Evolutionary conservation across 1,140 invertebrate genomes (phyloP).

Genomic region (Lysiphlebus fabarum): DNA sequence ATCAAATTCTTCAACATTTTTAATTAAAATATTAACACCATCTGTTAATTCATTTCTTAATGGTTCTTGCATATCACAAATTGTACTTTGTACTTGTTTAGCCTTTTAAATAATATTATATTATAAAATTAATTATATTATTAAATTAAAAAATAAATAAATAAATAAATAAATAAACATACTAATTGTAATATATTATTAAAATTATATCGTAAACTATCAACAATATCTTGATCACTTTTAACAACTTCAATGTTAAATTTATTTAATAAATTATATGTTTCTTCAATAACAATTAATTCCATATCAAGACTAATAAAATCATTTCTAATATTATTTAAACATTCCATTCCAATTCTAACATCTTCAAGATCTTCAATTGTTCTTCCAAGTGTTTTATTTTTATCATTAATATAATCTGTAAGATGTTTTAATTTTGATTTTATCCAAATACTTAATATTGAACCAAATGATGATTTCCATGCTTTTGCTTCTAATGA

Average conservation of each 20-base stretch:
- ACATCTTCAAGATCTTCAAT: conserved; percentile 73
- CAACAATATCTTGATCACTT: conserved; percentile 76
- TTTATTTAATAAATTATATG: conserved; percentile 69
- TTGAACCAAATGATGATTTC: conserved; percentile 65
- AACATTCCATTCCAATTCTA: conserved; percentile 68
- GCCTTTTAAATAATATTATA: conserved; percentile 56
- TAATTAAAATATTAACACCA: conserved; percentile 66
- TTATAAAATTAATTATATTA: too few relatives aligned
- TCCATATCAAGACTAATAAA: conserved; percentile 73
- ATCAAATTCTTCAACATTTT: conserved; percentile 69
- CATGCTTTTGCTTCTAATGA: conserved; percentile 70
- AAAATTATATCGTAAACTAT: conserved; percentile 74
- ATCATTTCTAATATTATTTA: conserved; percentile 71
- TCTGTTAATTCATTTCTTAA: conserved; percentile 68
- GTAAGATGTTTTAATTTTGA: conserved; percentile 63
- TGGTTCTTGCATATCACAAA: conserved; percentile 74
- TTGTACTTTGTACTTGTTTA: conserved; percentile 66
- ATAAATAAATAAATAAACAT: conserved; percentile 27
- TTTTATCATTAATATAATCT: conserved; percentile 68
- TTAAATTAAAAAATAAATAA: neutral
- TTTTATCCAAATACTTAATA: conserved; percentile 62
- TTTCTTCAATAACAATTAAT: conserved; percentile 73
- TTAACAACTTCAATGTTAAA: conserved; percentile 71
- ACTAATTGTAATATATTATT: conserved; percentile 71
- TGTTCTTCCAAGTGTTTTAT: conserved; percentile 63